Conservation (phyloP, 2,797 vertebrate species). For the Valencia hispanica region DNA sequence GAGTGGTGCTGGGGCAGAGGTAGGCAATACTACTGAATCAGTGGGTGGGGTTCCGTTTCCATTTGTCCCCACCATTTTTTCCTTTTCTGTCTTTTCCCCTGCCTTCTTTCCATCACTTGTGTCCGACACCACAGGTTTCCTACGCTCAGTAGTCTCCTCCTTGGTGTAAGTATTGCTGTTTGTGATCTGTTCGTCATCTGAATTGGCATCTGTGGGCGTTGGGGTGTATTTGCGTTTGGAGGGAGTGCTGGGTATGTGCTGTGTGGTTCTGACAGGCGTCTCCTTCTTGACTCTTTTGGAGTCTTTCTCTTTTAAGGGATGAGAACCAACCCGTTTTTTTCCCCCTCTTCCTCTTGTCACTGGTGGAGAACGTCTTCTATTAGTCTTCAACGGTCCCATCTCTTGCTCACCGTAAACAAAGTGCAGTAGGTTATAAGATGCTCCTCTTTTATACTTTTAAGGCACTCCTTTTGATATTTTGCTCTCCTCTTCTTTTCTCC, state of each 20-base stretch:
- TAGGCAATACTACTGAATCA: slow-evolving; percentile 61
- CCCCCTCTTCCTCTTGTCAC: slow-evolving; percentile 84
- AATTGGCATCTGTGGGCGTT: slow-evolving; percentile 51
- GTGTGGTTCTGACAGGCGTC: slow-evolving; percentile 64
- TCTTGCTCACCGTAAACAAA: slow-evolving; percentile 63
- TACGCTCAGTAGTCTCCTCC: slow-evolving; percentile 66
- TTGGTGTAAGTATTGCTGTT: slow-evolving; percentile 56
- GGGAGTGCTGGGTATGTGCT: slow-evolving; percentile 59
- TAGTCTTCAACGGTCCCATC: slow-evolving; percentile 89
- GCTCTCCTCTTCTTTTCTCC: slow-evolving; percentile 39
- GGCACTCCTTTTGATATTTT: slow-evolving; percentile 61
- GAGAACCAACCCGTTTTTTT: slow-evolving; percentile 73
- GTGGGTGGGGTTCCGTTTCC: slow-evolving; percentile 51
- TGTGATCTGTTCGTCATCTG: slow-evolving; percentile 65
- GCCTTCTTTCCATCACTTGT: slow-evolving; percentile 49
- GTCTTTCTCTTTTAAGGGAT: slow-evolving; percentile 77
- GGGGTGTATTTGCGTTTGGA: slow-evolving; percentile 65
- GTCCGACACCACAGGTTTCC: slow-evolving; percentile 64
- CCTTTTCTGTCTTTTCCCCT: slow-evolving; percentile 64
- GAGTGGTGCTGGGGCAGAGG: slow-evolving; percentile 55
- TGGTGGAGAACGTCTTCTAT: slow-evolving; percentile 80
- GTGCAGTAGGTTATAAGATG: slow-evolving; percentile 47
- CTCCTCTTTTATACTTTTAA: slow-evolving; percentile 61
- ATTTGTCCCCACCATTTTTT: slow-evolving; percentile 55
- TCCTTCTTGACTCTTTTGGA: slow-evolving; percentile 75